Base-by-base conservation (phyloP, 2,888 invertebrate genomes). In the Lamellibrachia columna region DNA sequence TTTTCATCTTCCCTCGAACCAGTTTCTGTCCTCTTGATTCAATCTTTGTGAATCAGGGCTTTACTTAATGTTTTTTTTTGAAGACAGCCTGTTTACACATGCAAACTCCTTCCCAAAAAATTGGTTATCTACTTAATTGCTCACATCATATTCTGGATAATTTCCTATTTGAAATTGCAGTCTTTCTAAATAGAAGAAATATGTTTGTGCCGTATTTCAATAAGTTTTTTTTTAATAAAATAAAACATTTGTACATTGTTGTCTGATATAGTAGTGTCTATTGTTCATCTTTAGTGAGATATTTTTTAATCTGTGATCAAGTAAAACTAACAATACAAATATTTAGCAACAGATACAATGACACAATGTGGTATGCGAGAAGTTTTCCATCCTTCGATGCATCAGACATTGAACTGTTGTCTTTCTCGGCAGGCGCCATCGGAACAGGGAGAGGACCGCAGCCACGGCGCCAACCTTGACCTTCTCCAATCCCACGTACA, bases 401-500 rank as follows among this genome's bases (percentile, higher is more conserved):
- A 55, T 55, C 22, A 75, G 11, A 1, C 75, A 75, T 75, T 75
- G 75, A 75, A 75, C 22, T 53, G 9, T 53, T 55, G 52, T 91
- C 8, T 91, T 53, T 11, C n/a, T 91, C 55, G 11, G 40, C 91
- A 52, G 91, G 28, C 52, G 52, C n/a, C 9, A 53, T 91, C 52
- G 91, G 52, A 91, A 91, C 52, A 91, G 52, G 7, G 53, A 91
- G 40, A 53, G 52, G 53, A 22, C n/a, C 28, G 91, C 91, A 22
- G 91, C 53, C 91, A 53, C 91, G 9, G 91, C 91, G 7, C 52
- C 91, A 15, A 53, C 98, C 52, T 97, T 98, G 95, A 98, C 98
- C 0, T 98, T 98, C 96, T 98, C 98, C 91, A 98, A 99, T 97
- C 98, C 98, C 4, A 98, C 98, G 96, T 99, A 98, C 22, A 3